Evolutionary conservation across 2,888 invertebrate species (phyloP).

Genomic region (Epirrhoe alternata): DNA sequence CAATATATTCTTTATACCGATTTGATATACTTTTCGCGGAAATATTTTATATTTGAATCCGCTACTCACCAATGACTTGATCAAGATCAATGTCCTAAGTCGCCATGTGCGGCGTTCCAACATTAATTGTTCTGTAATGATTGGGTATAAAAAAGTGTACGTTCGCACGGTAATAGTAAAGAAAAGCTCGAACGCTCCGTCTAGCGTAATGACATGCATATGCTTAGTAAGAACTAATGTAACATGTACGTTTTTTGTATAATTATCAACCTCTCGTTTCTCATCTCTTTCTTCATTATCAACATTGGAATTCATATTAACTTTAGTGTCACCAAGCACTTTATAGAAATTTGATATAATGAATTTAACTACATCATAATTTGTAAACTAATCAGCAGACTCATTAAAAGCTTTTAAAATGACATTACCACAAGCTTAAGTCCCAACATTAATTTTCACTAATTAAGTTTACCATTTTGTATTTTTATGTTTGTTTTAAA

Average conservation of each 20-base stretch:
- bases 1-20: neutral
- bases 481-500: conserved; percentile 19
- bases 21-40: neutral
- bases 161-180: conserved; percentile 64
- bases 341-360: conserved; percentile 16
- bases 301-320: conserved; percentile 18
- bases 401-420: conserved; percentile 21
- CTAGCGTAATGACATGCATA: conserved; percentile 38
- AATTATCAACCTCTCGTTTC: conserved; percentile 8
- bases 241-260: conserved; percentile 9
- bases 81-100: conserved; percentile 55
- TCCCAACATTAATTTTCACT: conserved; percentile 20
- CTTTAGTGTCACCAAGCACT: conserved; percentile 16
- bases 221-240: conserved; percentile 24
- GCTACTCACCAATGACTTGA: conserved; percentile 48
- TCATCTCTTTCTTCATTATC: conserved; percentile 7
- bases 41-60: conserved; percentile 24
- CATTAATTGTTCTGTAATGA: conserved; percentile 74
- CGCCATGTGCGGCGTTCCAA: conserved; percentile 54
- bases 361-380: conserved; percentile 21
- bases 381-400: conserved; percentile 20
- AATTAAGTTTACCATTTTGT: conserved; percentile 17
- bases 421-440: conserved; percentile 11
- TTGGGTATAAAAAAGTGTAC: conserved; percentile 61
- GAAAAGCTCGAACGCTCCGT: conserved; percentile 35